Base-by-base conservation (phyloP, 1,140 invertebrate genomes). In the Wasmannia auropunctata region DNA sequence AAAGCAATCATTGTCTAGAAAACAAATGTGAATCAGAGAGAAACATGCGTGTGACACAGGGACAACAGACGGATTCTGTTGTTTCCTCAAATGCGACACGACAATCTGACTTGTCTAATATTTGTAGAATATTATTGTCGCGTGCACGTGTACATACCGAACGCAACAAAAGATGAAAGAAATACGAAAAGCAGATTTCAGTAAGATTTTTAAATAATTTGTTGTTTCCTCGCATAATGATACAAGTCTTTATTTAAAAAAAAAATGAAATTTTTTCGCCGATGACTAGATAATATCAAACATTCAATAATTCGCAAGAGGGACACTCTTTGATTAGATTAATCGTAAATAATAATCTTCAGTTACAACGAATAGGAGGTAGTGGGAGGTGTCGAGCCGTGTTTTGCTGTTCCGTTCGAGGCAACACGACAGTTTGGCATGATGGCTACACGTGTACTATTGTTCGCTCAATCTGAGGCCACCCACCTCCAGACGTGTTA, bases 391-490 rank as follows among this genome's bases (percentile, higher is more conserved):
- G 51, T 85, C 49, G 58, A 40, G 54, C 34, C 16, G 69, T 5
- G 43, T 79, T 74, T 86, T 75, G 90, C 85, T 88, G 89, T 91
- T 88, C 89, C 60, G 74, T 90, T 86, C 62, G 58, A 89, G 85
- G 87, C 72, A 87, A 92, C 87, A 91, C 83, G 92, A 93, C 92
- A 92, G 87, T 91, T 91, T 88, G 92, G 90, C 92, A 92, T 91
- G 92, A 93, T 90, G 86, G 83, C 86, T 91, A 93, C 92, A 92
- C 84, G 91, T 91, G 90, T 93, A 91, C 90, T 88, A 93, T 94
- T 93, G 91, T 93, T 92, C 91, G 86, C 91, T 92, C 87, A 91
- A 84, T 56, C 63, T 56, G 80, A 58, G 86, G 88, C 92, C 93
- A 93, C 92, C 92, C 90, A 93, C 92, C 85, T 80, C n/a, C 65